phyloP scores from a whole-genome alignment of 2,113 vertebrate genomes.

The Mionectes macconnelli region DNA sequence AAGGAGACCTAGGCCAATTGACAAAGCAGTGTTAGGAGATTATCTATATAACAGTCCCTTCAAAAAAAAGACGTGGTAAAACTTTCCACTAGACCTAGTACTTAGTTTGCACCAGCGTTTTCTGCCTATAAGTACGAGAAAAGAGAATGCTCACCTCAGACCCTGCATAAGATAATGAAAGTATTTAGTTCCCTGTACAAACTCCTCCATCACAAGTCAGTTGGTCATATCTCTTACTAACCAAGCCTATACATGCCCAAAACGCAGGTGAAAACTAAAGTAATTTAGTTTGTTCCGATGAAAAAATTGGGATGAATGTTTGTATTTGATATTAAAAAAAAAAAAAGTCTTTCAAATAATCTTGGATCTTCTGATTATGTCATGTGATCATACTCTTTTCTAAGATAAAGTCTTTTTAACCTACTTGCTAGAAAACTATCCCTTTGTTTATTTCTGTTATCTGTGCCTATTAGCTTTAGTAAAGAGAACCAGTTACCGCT shows the following conservation, averaged over 20 bases:
- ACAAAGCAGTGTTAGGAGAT: neutral
- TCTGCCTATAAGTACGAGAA: neutral
- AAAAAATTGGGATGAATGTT: neutral
- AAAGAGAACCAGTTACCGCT: neutral
- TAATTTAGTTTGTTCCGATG: neutral
- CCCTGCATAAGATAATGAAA: neutral
- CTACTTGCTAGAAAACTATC: neutral
- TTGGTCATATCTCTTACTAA: neutral
- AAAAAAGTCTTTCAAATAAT: neutral
- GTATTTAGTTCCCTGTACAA: neutral
- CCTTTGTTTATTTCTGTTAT: neutral
- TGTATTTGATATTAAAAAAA: neutral
- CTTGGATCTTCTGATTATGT: neutral
- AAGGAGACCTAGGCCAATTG: neutral
- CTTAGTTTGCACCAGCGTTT: neutral
- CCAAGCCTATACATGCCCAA: neutral
- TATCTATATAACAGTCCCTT: neutral
- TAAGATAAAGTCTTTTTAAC: neutral
- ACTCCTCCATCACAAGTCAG: neutral
- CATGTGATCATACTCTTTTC: neutral
- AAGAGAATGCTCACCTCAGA: neutral
- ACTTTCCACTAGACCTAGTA: neutral
- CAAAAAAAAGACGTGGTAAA: neutral
- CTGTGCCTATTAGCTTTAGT: neutral
- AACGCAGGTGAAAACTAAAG: neutral